Conservation (phyloP, 2,113 vertebrate genomes). For the Carassius carassius region DNA sequence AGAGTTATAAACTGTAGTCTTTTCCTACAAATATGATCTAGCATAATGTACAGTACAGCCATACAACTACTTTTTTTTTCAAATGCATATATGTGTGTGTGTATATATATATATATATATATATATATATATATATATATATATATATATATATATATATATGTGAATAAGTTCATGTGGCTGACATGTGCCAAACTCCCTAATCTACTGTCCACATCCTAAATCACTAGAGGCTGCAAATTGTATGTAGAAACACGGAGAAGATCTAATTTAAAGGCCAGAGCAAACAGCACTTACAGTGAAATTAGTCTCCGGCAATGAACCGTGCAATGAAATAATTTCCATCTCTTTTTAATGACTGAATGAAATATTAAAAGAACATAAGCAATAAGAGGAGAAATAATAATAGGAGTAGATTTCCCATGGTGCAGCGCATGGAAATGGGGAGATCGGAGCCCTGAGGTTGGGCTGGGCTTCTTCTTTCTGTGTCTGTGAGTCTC, state of each 20-base stretch:
- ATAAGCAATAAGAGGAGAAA: constrained; percentile 58
- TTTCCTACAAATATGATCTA: background rate
- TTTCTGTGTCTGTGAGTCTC: constrained; percentile 49
- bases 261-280: constrained; percentile 34
- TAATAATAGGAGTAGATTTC: constrained; percentile 62
- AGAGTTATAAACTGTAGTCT: background rate
- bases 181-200: background rate
- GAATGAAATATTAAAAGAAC: constrained; percentile 62
- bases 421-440: constrained; percentile 59
- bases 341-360: constrained; percentile 48
- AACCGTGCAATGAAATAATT: constrained; percentile 42
- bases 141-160: too few species aligned
- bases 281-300: constrained; percentile 49
- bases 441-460: constrained; percentile 52
- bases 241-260: constrained; percentile 13
- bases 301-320: constrained; percentile 43
- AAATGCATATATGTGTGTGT: background rate
- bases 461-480: constrained; percentile 46
- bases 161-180: background rate
- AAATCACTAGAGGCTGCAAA: constrained; percentile 33
- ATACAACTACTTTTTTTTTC: background rate
- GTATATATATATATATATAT: too few species aligned
- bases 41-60: background rate
- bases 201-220: constrained; percentile 2
- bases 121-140: too few species aligned